Conservation (phyloP, 64 coral and sea anemone genomes). For the Montipora sp. region DNA sequence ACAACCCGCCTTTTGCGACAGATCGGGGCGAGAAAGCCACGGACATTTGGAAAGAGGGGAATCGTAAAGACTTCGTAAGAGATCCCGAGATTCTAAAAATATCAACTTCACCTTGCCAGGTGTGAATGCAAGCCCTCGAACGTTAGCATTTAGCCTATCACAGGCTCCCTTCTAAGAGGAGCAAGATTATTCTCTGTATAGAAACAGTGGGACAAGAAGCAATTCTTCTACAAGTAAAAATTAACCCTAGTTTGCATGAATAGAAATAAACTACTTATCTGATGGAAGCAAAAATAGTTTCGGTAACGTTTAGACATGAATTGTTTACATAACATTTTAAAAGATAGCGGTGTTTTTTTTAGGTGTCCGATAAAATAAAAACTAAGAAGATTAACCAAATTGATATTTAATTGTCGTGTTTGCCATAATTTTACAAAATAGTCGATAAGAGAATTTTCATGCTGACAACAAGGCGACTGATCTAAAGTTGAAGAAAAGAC, state of each 20-base stretch:
- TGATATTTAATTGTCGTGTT: constrained; percentile 1
- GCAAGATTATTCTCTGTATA: neutral
- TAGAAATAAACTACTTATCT: neutral
- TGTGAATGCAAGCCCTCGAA: neutral
- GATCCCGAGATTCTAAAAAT: constrained; percentile 14
- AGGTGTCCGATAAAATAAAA: constrained; percentile 1
- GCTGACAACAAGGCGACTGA: neutral
- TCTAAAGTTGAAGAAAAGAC: neutral
- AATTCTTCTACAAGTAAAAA: too few species aligned
- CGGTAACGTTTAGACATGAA: neutral
- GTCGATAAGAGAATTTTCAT: neutral
- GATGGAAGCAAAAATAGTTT: neutral
- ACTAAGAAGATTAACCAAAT: neutral
- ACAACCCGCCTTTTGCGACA: neutral
- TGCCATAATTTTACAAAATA: neutral
- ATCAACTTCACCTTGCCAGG: neutral
- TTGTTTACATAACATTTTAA: constrained; percentile 30
- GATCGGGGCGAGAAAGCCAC: neutral
- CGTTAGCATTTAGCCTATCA: neutral
- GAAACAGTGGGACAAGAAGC: too few species aligned
- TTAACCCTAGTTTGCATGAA: neutral
- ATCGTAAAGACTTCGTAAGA: neutral
- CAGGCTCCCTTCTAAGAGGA: neutral
- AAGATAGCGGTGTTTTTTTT: neutral
- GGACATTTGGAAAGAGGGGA: too few species aligned